Conservation (phyloP, 2,888 invertebrate genomes). For the Ophraella communa region DNA sequence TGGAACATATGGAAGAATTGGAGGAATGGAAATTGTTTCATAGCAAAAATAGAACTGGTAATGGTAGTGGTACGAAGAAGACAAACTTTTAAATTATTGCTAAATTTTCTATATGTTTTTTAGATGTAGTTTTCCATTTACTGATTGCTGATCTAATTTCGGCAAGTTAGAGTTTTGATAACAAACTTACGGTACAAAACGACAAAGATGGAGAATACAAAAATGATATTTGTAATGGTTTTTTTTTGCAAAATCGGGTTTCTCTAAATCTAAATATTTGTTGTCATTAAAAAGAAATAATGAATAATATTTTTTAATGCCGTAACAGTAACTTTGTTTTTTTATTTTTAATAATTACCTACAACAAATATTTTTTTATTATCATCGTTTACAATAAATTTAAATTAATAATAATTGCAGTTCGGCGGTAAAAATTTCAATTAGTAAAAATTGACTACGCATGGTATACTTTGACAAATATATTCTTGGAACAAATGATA, state of each 20-base stretch:
- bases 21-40: too few species aligned
- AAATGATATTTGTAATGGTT: too few species aligned
- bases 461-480: not conserved
- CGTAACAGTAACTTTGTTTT: too few species aligned
- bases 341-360: not conserved
- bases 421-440: not conserved
- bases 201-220: too few species aligned
- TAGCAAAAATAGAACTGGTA: too few species aligned
- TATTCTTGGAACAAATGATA: not conserved
- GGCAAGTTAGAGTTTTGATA: conserved; percentile 43
- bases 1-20: too few species aligned
- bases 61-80: too few species aligned
- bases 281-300: not conserved
- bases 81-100: too few species aligned
- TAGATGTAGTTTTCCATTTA: too few species aligned
- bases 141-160: conserved; percentile 7
- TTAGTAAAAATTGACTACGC: not conserved
- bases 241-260: not conserved
- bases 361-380: not conserved
- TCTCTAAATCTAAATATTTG: not conserved
- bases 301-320: too few species aligned
- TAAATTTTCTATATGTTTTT: too few species aligned
- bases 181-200: conserved; percentile 25
- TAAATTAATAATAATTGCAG: not conserved
- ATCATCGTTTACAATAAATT: not conserved